Percentiles rank a stretch among this genome's conserved stretches.
Conservation (phyloP, 1,140 invertebrate species). For the Leptopilina clavipes region DNA sequence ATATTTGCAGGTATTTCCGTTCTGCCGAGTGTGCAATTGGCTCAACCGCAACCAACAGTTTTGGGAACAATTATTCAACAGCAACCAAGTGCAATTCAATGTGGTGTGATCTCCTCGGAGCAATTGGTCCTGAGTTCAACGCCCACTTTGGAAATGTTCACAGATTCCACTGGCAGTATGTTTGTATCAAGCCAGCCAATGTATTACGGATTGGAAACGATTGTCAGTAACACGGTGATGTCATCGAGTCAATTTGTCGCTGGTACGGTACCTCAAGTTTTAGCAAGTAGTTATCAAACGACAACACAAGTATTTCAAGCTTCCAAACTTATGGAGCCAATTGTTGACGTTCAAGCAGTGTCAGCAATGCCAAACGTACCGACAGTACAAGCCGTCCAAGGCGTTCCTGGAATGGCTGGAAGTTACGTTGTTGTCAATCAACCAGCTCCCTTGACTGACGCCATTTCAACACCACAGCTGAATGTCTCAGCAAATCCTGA, state of each 20-base stretch:
- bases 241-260: slow-evolving; percentile 88
- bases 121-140: slow-evolving; percentile 80
- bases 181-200: slow-evolving; percentile 83
- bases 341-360: slow-evolving; percentile 81
- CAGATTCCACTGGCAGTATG: slow-evolving; percentile 81
- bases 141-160: slow-evolving; percentile 82
- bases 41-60: slow-evolving; percentile 74
- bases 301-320: slow-evolving; percentile 89
- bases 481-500: slow-evolving; percentile 55
- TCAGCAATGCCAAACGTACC: slow-evolving; percentile 59
- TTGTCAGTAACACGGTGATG: slow-evolving; percentile 90
- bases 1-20: slow-evolving; percentile 74
- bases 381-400: slow-evolving; percentile 59
- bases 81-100: slow-evolving; percentile 74
- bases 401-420: slow-evolving; percentile 56
- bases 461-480: slow-evolving; percentile 50
- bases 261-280: slow-evolving; percentile 82
- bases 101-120: slow-evolving; percentile 76
- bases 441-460: slow-evolving; percentile 44
- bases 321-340: slow-evolving; percentile 84
- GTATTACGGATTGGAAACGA: slow-evolving; percentile 87
- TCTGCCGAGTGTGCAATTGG: slow-evolving; percentile 76
- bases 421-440: slow-evolving; percentile 82
- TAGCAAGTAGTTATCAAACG: slow-evolving; percentile 86
- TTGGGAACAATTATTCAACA: slow-evolving; percentile 81